Evolutionary conservation across 1,140 invertebrate genomes (phyloP).

Genomic region (Brachionus asplanchnoidis): DNA sequence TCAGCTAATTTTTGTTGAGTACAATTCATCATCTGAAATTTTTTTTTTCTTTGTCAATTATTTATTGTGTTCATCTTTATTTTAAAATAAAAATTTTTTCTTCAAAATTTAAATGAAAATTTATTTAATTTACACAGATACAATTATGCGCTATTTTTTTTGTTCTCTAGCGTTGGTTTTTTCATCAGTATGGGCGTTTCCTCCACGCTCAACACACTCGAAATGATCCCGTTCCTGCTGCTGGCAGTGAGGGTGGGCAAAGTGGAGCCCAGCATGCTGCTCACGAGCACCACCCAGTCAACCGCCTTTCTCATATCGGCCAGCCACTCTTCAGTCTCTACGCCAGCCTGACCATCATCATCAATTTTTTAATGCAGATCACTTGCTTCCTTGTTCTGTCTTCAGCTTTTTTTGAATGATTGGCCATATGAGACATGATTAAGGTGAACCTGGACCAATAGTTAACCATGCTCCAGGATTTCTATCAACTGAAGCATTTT

Average conservation of each 20-base stretch:
- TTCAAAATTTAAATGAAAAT: too few species aligned
- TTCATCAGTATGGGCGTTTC: slow-evolving; percentile 73
- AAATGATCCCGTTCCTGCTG: slow-evolving; percentile 87
- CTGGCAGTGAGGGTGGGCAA: slow-evolving; percentile 76
- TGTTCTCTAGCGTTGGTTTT: slow-evolving; percentile 74
- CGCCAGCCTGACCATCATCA: slow-evolving; percentile 86
- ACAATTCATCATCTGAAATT: too few species aligned
- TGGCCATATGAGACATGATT: slow-evolving; percentile 61
- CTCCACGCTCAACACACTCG: slow-evolving; percentile 78
- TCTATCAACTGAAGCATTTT: slow-evolving; percentile 78
- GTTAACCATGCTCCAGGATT: slow-evolving; percentile 77
- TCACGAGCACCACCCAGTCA: slow-evolving; percentile 76
- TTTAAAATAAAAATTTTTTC: too few species aligned
- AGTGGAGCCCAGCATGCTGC: slow-evolving; percentile 80
- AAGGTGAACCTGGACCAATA: slow-evolving; percentile 79
- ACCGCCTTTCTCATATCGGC: slow-evolving; percentile 78
- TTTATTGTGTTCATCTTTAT: too few species aligned
- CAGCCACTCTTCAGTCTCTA: slow-evolving; percentile 93
- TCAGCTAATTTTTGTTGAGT: too few species aligned
- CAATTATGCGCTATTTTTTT: too few species aligned
- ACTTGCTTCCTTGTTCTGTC: slow-evolving; percentile 88
- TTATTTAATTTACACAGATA: too few species aligned
- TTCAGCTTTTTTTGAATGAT: slow-evolving; percentile 5
- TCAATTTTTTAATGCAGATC: slow-evolving; percentile 93
- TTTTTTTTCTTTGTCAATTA: too few species aligned